Percentiles rank a stretch among this genome's conserved stretches.
These are phyloP conservation scores for Progne subis DNA, from an alignment of 2,113 vertebrate genomes.

Conservation along the genomic window DNA sequence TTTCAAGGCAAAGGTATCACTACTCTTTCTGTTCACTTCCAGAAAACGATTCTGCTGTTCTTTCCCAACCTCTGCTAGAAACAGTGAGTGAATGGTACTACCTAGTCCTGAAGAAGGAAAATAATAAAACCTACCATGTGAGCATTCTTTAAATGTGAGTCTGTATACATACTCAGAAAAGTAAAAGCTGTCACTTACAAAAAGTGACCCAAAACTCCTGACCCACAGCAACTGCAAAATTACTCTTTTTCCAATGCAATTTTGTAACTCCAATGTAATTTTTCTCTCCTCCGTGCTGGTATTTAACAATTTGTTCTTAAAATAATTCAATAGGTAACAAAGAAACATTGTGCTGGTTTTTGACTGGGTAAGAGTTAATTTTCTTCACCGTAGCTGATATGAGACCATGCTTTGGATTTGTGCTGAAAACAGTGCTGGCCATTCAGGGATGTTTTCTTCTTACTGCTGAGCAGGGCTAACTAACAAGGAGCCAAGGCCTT, in stretches of 20 bases:
- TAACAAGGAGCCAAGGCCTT: background rate
- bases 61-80: background rate
- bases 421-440: background rate
- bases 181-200: background rate
- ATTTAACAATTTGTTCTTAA: background rate
- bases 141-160: background rate
- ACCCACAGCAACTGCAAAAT: background rate
- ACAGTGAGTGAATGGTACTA: background rate
- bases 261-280: background rate
- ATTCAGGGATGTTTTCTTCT: background rate
- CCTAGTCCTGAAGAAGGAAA: background rate
- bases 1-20: background rate
- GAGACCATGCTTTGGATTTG: background rate
- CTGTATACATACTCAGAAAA: background rate
- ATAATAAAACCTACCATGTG: rapidly evolving
- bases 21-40: background rate
- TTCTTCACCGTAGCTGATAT: background rate
- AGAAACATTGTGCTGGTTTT: background rate
- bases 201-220: background rate
- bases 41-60: background rate
- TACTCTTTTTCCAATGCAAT: background rate
- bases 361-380: background rate
- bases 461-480: background rate
- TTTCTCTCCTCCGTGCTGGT: background rate
- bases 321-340: background rate